phyloP scores from a whole-genome alignment of 1,140 invertebrate genomes.

The Lysiphlebus fabarum region DNA sequence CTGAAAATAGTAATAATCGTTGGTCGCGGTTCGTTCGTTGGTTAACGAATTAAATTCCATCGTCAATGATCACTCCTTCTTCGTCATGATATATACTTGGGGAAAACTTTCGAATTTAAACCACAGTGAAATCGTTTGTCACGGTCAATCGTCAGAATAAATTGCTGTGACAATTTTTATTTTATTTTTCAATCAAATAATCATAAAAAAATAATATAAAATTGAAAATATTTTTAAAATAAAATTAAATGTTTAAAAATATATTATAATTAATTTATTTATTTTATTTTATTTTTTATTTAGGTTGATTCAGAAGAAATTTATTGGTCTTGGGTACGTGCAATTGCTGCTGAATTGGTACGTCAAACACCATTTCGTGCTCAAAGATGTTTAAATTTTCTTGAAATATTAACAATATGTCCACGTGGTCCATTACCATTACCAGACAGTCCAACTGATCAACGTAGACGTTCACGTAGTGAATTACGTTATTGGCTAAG shows the following conservation, averaged over 20 bases:
- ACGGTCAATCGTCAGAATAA: constrained; percentile 34
- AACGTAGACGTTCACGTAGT: constrained; percentile 45
- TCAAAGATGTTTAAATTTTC: constrained; percentile 48
- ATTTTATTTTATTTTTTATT: no score
- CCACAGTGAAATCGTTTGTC: constrained; percentile 39
- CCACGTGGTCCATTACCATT: constrained; percentile 41
- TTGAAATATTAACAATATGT: constrained; percentile 51
- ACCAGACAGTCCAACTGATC: constrained; percentile 44
- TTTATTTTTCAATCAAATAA: background rate
- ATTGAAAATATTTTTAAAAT: no score
- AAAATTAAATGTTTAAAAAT: no score
- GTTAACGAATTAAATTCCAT: constrained; percentile 15
- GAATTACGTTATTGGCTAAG: constrained; percentile 47
- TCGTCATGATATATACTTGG: no score
- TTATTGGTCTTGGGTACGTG: constrained; percentile 63
- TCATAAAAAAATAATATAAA: no score
- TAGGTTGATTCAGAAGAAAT: constrained; percentile 59
- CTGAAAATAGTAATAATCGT: constrained; percentile 13
- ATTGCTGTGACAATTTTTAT: constrained; percentile 8
- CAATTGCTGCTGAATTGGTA: constrained; percentile 62
- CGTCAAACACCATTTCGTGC: constrained; percentile 63
- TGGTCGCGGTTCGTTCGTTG: constrained; percentile 7
- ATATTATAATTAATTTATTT: no score
- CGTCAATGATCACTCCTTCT: background rate
- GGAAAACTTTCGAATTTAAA: constrained; percentile 39